Conservation (phyloP, 2,797 vertebrate species). For the Sebastolobus alascanus region DNA sequence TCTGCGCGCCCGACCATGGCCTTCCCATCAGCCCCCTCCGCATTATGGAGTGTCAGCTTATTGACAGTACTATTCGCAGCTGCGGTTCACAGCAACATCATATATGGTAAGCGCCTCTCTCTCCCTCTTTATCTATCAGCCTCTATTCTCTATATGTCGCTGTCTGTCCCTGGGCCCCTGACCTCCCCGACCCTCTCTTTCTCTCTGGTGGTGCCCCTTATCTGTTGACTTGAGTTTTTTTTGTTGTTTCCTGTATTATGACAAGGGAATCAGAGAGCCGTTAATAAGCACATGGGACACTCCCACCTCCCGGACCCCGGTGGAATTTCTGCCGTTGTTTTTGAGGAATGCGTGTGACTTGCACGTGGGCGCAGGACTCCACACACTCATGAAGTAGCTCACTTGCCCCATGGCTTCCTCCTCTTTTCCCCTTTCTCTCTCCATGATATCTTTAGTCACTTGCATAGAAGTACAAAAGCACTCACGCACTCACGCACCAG, state of each 20-base stretch:
- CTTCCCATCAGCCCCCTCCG: constrained; percentile 72
- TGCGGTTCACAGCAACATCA: constrained; percentile 77
- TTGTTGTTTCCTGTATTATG: constrained; percentile 70
- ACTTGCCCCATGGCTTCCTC: constrained; percentile 3
- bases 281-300: constrained; percentile 80
- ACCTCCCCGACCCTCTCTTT: constrained; percentile 52
- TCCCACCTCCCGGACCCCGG: constrained; percentile 56
- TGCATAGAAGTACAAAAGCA: constrained; percentile 22
- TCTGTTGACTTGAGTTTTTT: constrained; percentile 69
- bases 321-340: constrained; percentile 75
- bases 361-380: constrained; percentile 49
- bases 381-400: not conserved
- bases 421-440: not conserved
- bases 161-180: constrained; percentile 56
- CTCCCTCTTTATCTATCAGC: constrained; percentile 35
- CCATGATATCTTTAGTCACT: not conserved
- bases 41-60: constrained; percentile 70
- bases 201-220: constrained; percentile 49
- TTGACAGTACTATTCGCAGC: constrained; percentile 70
- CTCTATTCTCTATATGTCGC: constrained; percentile 31
- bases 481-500: not conserved
- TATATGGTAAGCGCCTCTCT: constrained; percentile 62
- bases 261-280: constrained; percentile 75
- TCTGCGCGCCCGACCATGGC: constrained; percentile 77
- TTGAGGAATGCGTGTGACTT: constrained; percentile 74